phyloP scores from a whole-genome alignment of 2,888 invertebrate genomes.

The Alsophila aescularia region DNA sequence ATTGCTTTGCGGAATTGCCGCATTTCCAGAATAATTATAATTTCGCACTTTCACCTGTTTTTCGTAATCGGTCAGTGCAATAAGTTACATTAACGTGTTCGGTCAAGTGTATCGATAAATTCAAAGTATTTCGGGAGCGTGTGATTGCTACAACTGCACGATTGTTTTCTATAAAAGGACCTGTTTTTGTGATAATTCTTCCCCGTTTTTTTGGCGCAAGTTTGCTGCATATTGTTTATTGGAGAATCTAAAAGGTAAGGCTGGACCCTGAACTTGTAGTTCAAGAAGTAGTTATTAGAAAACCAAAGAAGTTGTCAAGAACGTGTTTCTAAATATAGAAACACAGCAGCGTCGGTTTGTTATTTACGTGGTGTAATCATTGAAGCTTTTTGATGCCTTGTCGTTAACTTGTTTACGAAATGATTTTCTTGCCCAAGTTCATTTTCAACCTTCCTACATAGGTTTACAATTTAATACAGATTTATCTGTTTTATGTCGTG shows the following conservation, averaged over 20 bases:
- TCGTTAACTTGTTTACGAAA: not conserved
- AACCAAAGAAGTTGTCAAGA: constrained; percentile 1
- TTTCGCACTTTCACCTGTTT: constrained; percentile 68
- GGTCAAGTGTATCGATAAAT: constrained; percentile 23
- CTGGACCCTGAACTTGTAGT: not conserved
- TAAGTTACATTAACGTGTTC: constrained; percentile 37
- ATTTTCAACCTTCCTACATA: not conserved
- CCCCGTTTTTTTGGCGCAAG: constrained; percentile 59
- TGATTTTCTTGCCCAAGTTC: too few species aligned
- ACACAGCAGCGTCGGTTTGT: constrained; percentile 31
- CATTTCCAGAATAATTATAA: constrained; percentile 50
- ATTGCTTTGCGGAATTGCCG: constrained; percentile 42
- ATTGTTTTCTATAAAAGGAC: constrained; percentile 61
- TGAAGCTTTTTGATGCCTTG: not conserved
- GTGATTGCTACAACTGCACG: constrained; percentile 40
- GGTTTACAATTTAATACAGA: not conserved
- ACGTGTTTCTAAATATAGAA: constrained; percentile 63
- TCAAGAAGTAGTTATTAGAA: not conserved
- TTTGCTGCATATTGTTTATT: constrained; percentile 47
- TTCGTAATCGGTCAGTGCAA: constrained; percentile 48
- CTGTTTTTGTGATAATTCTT: constrained; percentile 64
- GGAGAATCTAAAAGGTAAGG: constrained; percentile 62
- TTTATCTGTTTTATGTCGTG: not conserved
- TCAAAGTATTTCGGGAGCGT: constrained; percentile 22
- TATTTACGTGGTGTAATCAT: constrained; percentile 18